Evolutionary conservation across 2,888 invertebrate species (phyloP).

Genomic region (Rhogogaster chlorosoma): DNA sequence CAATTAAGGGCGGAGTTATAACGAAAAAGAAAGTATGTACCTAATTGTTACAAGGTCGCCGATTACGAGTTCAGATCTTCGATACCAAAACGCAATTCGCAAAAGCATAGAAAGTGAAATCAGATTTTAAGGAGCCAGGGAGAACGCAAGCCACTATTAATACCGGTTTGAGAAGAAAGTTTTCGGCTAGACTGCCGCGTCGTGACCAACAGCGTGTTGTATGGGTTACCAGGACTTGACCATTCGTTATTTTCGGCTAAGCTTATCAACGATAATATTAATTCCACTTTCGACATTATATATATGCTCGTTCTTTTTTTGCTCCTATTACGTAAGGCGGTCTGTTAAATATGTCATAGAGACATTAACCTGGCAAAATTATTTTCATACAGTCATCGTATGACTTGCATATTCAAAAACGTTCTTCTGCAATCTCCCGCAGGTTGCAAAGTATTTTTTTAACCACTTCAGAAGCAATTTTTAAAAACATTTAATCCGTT

Average conservation of each 20-base stretch:
- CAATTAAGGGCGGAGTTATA: not conserved
- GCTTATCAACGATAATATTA: slow-evolving; percentile 29
- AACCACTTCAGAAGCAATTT: not conserved
- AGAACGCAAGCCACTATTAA: slow-evolving; percentile 36
- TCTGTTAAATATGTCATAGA: not conserved
- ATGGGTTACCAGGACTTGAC: slow-evolving; percentile 32
- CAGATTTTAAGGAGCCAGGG: slow-evolving; percentile 42
- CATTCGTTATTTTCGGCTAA: not conserved
- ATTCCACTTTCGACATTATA: slow-evolving; percentile 12
- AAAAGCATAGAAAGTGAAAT: slow-evolving; percentile 50
- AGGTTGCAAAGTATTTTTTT: not conserved
- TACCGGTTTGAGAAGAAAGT: slow-evolving; percentile 50
- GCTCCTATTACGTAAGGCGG: not conserved
- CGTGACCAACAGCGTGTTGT: not conserved
- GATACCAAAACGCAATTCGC: slow-evolving; percentile 16
- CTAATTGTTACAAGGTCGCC: slow-evolving; percentile 30
- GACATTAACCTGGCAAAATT: not conserved
- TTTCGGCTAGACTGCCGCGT: slow-evolving; percentile 34
- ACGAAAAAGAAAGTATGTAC: not conserved
- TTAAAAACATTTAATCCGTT: not conserved
- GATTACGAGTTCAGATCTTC: not conserved
- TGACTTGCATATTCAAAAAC: not conserved
- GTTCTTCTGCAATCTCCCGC: not conserved
- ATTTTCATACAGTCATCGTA: not conserved
- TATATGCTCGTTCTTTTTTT: not conserved